Evolutionary conservation across 1,140 invertebrate species (phyloP), one percentile per base, ranked within the genome.

Genomic region (Cotesia vestalis): DNA sequence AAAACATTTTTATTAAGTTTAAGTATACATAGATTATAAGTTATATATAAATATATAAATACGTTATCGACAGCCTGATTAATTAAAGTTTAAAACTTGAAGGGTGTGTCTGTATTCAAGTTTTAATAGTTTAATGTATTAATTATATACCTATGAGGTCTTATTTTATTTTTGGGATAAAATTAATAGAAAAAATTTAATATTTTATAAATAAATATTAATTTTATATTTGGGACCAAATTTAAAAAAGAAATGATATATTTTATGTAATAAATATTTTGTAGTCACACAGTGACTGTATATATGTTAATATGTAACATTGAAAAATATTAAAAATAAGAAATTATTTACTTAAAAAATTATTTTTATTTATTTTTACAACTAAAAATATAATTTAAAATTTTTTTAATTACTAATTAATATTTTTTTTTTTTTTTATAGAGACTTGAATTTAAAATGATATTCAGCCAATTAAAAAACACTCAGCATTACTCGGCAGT

Each of bases 251-350:
- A 57, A 36, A 20, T 40, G 9, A 52, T 52, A 66, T 74, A 74
- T 72, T 69, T 59, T 69, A 71, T 62, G 53, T 78, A 75, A 76
- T 62, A 55, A 70, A 73, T 76, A 67, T 59, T 46, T 17, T 27
- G 36, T 80, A 81, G 76, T 80, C 77, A 79, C 77, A 77, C 78
- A 78, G 80, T 83, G 81, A 83, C 78, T 85, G 83, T 84, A 85
- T 84, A 85, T 84, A 85, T 84, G 83, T 85, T 80, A 78, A 85
- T 75, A 77, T 77, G 76, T 75, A 77, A 75, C 71, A 77, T 77
- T 77, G 71, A 64, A 70, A 72, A 60, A 61, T 62, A 57, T 46
- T 9, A 46, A 46, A 74, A 60, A 75, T 73, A 61, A 72, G 64
- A 73, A 69, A 73, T 69, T 70, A 72, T 69, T 76, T 66, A 62